These are phyloP conservation scores for Sinohyriopsis cumingii DNA, from an alignment of 2,888 invertebrate genomes.

Conservation along the genomic window DNA sequence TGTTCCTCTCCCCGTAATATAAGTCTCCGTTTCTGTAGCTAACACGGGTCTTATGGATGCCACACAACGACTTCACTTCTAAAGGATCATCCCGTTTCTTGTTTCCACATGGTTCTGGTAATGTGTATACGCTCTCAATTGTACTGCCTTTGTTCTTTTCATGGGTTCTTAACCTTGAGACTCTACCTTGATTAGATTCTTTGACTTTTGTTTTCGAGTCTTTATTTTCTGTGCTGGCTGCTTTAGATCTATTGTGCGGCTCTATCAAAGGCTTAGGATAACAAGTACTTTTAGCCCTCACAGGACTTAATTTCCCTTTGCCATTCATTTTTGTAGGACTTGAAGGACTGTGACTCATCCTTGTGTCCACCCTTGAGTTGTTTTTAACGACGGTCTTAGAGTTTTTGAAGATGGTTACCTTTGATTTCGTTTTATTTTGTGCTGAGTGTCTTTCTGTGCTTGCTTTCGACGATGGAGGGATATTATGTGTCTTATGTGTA, in stretches of 20 bases:
- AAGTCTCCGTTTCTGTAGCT: no score
- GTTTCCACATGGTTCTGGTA: background rate
- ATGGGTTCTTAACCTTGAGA: background rate
- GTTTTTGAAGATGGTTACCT: background rate
- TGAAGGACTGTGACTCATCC: background rate
- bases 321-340: no score
- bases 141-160: background rate
- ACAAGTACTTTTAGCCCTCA: background rate
- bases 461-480: background rate
- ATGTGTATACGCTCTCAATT: background rate
- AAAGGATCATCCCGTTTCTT: constrained; percentile 7
- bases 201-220: background rate
- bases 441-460: background rate
- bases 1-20: no score
- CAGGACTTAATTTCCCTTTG: background rate
- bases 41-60: constrained; percentile 20
- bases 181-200: constrained; percentile 1
- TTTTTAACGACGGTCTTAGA: background rate
- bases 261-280: background rate
- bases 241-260: background rate
- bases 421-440: background rate
- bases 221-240: constrained; percentile 1
- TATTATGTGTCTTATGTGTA: background rate
- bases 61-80: constrained; percentile 30
- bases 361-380: background rate